These are phyloP conservation scores for Bembecia ichneumoniformis DNA, from an alignment of 2,888 invertebrate genomes.

Conservation along the genomic window DNA sequence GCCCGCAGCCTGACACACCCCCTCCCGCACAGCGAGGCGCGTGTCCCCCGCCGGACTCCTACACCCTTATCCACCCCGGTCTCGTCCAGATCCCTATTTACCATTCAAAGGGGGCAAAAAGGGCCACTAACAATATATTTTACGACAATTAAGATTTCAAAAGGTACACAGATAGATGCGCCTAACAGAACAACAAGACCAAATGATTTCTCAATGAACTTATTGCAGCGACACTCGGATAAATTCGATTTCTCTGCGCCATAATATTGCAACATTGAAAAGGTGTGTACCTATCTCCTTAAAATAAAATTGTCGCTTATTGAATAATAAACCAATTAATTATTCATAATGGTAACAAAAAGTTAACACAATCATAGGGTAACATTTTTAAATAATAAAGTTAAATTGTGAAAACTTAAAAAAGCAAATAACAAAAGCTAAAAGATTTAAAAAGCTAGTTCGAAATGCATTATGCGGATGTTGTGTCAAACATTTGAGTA, in stretches of 20 bases:
- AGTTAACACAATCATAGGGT: slow-evolving; percentile 43
- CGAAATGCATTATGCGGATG: slow-evolving; percentile 10
- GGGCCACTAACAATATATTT: slow-evolving; percentile 60
- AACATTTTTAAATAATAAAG: slow-evolving; percentile 39
- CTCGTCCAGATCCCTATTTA: slow-evolving; percentile 52
- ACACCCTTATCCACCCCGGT: slow-evolving; percentile 9
- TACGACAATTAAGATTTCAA: slow-evolving; percentile 66
- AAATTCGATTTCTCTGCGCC: not conserved
- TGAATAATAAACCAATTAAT: not conserved
- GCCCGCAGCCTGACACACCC: slow-evolving; percentile 9
- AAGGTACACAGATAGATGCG: slow-evolving; percentile 45
- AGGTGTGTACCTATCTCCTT: not conserved
- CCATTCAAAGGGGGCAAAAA: slow-evolving; percentile 64
- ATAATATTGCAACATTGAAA: not conserved
- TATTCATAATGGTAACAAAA: slow-evolving; percentile 51
- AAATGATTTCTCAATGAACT: slow-evolving; percentile 18
- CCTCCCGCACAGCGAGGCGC: slow-evolving; percentile 13
- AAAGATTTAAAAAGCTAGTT: not conserved
- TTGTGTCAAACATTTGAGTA: slow-evolving; percentile 38
- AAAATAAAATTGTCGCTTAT: not conserved
- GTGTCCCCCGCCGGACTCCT: slow-evolving; percentile 9
- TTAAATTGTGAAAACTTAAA: slow-evolving; percentile 27
- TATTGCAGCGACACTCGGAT: slow-evolving; percentile 23
- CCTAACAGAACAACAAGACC: slow-evolving; percentile 42
- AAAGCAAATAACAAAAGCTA: slow-evolving; percentile 18